Base-by-base conservation (phyloP, 2,888 invertebrate species). In the Eubasilissa splendida region DNA sequence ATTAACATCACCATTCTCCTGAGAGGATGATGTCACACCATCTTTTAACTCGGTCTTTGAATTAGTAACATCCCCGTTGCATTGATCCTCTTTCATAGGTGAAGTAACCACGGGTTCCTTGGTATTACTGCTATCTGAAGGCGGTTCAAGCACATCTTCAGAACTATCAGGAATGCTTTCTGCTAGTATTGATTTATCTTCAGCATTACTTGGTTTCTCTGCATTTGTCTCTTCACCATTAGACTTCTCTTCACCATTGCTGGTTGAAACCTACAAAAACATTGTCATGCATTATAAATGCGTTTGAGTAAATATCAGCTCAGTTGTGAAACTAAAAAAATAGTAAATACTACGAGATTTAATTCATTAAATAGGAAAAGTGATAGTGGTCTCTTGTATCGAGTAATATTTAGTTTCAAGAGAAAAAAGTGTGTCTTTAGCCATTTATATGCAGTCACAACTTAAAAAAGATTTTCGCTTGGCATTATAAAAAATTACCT, bases 1-100 rank as follows among this genome's bases (percentile, higher is more conserved):
- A 60, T 88, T 88, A n/a, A 88, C 86, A 73, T 90, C 90, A 3
- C 88, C 88, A 84, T 92, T 92, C 87, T 92, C 92, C 83, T 85
- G 86, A 0, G 91, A 90, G 0, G 90, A 91, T 14, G 89, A 88
- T 68, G 90, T 90, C 82, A 91, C 90, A 82, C 86, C 88, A 60
- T 89, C 89, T 84, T 88, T 90, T 9, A 87, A 87, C 76, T 86
- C 89, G 50, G 60, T 12, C 83, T 89, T 90, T 0, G 90, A 90
- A 73, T 88, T 89, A 8, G 89, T 87, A 59, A 90, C 90, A 79
- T 91, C 90, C 71, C 90, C 90, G 82, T 90, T 91, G 84, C 89
- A 89, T 4, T 85, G 84, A 12, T 81, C 80, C 71, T 80, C 77
- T 76, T 84, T 82, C 42, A 74, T 80, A 33, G 54, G 89, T 87